Conservation (phyloP, 2,113 vertebrate genomes). For the Petaurus breviceps region DNA sequence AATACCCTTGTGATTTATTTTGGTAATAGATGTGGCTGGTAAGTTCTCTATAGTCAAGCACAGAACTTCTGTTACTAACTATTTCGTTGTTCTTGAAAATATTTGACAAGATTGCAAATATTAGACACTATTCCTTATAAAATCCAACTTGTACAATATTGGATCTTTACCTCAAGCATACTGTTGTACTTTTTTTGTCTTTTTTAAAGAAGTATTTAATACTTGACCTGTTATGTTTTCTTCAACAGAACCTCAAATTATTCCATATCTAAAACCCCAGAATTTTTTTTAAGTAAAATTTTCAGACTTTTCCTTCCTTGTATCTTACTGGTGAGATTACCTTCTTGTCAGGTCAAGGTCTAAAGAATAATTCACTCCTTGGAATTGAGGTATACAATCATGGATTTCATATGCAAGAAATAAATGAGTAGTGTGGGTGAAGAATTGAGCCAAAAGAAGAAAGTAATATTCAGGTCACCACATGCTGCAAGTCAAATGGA, state of each 20-base stretch:
- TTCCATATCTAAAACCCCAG: slow-evolving; percentile 62
- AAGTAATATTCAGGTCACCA: rapidly evolving
- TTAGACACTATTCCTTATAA: slow-evolving; percentile 12
- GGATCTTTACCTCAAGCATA: background rate
- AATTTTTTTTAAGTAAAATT: background rate
- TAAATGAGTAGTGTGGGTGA: background rate
- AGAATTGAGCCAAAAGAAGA: background rate
- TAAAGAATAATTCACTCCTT: background rate
- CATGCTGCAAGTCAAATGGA: background rate
- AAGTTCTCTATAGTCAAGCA: slow-evolving; percentile 74
- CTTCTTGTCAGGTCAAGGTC: slow-evolving; percentile 39
- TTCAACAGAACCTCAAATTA: slow-evolving; percentile 70
- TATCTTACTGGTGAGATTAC: background rate
- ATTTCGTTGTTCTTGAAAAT: slow-evolving; percentile 69
- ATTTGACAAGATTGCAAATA: background rate
- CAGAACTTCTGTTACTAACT: slow-evolving; percentile 68
- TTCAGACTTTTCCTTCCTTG: background rate
- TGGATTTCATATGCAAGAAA: slow-evolving; percentile 29
- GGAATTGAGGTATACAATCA: background rate
- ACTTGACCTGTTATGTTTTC: background rate
- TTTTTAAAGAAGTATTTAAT: background rate
- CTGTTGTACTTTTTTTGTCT: background rate
- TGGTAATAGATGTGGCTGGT: slow-evolving; percentile 28
- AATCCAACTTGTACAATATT: background rate
- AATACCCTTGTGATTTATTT: slow-evolving; percentile 71